A percentile compares a stretch with the other conserved stretches of the same genome.
phyloP scores from a whole-genome alignment of 2,113 vertebrate species.

The Cinclus mexicanus region DNA sequence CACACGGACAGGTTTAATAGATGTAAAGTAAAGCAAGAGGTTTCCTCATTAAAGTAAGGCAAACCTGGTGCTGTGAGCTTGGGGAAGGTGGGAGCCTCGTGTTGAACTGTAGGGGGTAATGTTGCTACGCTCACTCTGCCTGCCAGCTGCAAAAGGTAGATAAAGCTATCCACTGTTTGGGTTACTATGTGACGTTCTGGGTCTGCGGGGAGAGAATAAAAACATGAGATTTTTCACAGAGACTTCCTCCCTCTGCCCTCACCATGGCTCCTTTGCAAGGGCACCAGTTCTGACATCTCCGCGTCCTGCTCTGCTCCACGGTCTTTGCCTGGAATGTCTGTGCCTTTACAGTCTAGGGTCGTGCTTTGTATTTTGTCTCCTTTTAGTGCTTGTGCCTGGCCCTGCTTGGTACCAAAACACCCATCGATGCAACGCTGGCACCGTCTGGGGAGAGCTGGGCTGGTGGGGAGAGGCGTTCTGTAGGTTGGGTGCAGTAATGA shows the following conservation, averaged over 20 bases:
- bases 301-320: accelerated
- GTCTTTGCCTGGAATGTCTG: background rate
- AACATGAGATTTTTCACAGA: background rate
- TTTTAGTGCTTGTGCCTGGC: background rate
- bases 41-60: background rate
- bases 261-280: accelerated
- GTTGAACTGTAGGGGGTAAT: conserved; percentile 69
- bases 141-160: conserved; percentile 5
- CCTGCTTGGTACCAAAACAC: background rate
- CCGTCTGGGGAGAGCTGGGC: background rate
- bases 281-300: accelerated
- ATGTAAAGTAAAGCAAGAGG: background rate
- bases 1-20: background rate
- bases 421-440: accelerated
- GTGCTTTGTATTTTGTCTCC: background rate
- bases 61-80: background rate
- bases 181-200: background rate
- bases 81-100: background rate
- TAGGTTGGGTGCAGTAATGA: background rate
- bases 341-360: background rate
- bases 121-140: conserved; percentile 41
- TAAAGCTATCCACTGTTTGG: background rate
- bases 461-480: background rate
- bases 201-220: background rate
- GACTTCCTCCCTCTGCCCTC: background rate